phyloP scores from a whole-genome alignment of 2,797 vertebrate species.

The Enteromius afrohamiltoni region DNA sequence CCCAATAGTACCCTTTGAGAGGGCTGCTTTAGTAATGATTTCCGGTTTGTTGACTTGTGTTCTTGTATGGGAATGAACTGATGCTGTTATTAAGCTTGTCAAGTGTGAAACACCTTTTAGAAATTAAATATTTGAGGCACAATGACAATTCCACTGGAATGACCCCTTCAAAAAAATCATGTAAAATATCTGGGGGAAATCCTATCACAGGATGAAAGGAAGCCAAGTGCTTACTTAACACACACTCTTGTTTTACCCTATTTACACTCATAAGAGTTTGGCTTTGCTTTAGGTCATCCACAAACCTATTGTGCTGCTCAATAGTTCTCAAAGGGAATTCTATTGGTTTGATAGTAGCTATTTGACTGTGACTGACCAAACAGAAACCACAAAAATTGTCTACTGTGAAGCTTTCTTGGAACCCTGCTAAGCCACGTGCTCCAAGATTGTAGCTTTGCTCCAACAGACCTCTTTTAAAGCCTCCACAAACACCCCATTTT shows the following conservation, averaged over 20 bases:
- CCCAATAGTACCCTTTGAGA: not conserved
- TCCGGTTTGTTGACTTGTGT: not conserved
- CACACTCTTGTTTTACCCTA: not conserved
- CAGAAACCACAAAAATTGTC: not conserved
- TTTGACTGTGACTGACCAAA: not conserved
- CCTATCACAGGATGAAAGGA: not conserved
- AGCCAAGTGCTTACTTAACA: not conserved
- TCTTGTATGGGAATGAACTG: not conserved
- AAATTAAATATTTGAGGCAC: not conserved
- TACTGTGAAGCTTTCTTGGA: not conserved
- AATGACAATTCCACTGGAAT: not conserved
- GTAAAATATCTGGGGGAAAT: not conserved
- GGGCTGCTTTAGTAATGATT: not conserved
- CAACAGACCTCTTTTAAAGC: no score
- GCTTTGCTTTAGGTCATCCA: not conserved
- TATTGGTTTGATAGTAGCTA: not conserved
- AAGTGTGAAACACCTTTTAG: not conserved
- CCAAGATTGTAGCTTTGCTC: not conserved
- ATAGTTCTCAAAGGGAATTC: slow-evolving; percentile 9
- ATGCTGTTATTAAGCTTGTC: not conserved
- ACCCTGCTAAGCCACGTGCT: not conserved
- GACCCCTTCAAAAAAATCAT: not conserved
- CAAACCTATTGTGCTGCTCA: slow-evolving; percentile 1
- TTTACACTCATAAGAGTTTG: not conserved
- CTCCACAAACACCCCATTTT: not conserved